A percentile compares a stretch with the other conserved stretches of the same genome.
These are phyloP conservation scores for Coptodon bakossiorum DNA, from an alignment of 2,113 vertebrate species.

Conservation along the genomic window DNA sequence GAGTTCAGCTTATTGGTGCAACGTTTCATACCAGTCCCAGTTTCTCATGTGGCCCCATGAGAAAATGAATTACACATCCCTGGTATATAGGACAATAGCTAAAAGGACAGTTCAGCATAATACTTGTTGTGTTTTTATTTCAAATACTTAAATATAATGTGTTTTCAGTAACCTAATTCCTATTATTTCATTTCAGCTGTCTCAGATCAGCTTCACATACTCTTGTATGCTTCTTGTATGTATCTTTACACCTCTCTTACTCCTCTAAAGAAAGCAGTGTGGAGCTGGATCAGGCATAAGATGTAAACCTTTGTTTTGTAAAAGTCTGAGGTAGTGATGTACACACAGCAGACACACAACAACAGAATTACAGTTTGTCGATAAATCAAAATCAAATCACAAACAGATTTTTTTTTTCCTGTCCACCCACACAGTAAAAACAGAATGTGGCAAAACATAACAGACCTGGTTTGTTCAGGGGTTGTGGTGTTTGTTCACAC, in stretches of 20 bases:
- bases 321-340: neutral
- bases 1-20: neutral
- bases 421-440: neutral
- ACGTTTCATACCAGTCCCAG: neutral
- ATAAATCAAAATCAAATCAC: neutral
- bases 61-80: neutral
- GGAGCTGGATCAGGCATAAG: neutral
- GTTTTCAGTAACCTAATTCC: neutral
- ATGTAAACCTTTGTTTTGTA: neutral
- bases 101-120: neutral
- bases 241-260: neutral
- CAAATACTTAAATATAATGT: neutral
- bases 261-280: neutral
- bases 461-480: neutral
- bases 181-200: neutral
- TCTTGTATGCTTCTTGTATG: neutral
- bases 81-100: neutral
- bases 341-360: neutral
- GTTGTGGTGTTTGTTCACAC: neutral
- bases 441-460: neutral
- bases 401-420: neutral
- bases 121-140: neutral
- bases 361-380: neutral
- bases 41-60: neutral
- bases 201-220: neutral